Conservation (phyloP, 92 coral and sea anemone genomes). For the Isaurus tuberculatus region DNA sequence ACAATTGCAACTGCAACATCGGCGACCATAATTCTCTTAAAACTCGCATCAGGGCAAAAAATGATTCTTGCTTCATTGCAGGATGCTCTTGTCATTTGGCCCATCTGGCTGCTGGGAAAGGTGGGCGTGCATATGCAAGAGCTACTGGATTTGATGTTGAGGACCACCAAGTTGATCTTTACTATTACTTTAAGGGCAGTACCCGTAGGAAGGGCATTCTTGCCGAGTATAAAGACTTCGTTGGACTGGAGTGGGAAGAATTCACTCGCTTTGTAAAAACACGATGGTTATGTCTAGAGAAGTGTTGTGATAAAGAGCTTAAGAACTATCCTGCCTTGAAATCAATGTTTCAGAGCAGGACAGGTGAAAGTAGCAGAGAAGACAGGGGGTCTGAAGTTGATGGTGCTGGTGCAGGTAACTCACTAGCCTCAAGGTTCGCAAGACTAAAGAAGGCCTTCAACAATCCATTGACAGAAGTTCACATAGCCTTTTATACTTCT, state of each 20-base stretch:
- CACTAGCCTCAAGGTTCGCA: constrained; percentile 35
- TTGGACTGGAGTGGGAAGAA: constrained; percentile 52
- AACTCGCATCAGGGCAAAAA: constrained; percentile 40
- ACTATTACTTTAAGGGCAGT: constrained; percentile 48
- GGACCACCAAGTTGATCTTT: constrained; percentile 53
- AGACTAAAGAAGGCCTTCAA: constrained; percentile 29
- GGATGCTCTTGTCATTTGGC: constrained; percentile 53
- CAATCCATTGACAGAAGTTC: constrained; percentile 54
- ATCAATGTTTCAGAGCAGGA: constrained; percentile 44
- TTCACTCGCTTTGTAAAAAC: constrained; percentile 32
- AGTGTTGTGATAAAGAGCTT: constrained; percentile 57
- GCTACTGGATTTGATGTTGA: constrained; percentile 53
- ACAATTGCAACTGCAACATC: constrained; percentile 53
- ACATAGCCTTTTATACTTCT: constrained; percentile 42
- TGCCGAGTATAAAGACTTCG: constrained; percentile 43
- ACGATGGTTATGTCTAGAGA: constrained; percentile 43
- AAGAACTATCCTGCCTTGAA: constrained; percentile 46
- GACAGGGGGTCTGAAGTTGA: constrained; percentile 29
- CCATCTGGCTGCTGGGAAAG: constrained; percentile 51
- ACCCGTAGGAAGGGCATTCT: constrained; percentile 52
- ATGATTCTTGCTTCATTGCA: constrained; percentile 51
- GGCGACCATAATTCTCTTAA: constrained; percentile 55
- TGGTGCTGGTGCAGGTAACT: constrained; percentile 40
- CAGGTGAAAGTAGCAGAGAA: constrained; percentile 35
- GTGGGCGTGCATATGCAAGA: constrained; percentile 44